Evolutionary conservation across 2,113 vertebrate species (phyloP).

Genomic region (Leptobrachium ailaonicum): DNA sequence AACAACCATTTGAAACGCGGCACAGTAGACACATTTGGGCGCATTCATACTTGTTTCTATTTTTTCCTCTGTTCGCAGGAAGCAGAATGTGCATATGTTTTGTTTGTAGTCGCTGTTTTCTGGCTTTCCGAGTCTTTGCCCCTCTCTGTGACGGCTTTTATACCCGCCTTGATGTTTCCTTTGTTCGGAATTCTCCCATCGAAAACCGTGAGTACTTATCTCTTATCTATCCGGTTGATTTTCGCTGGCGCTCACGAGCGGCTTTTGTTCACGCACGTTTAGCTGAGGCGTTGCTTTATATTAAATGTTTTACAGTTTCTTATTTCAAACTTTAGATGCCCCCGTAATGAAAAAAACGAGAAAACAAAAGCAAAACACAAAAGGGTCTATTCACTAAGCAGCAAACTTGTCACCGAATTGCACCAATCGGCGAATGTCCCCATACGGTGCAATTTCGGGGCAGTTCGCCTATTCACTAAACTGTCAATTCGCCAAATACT

Average conservation of each 20-base stretch:
- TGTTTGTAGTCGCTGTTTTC: constrained; percentile 81
- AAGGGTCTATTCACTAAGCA: too few relatives aligned
- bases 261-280: not conserved
- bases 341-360: too few relatives aligned
- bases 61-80: constrained; percentile 67
- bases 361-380: too few relatives aligned
- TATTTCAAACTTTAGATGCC: too few relatives aligned
- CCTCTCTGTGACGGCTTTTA: constrained; percentile 80
- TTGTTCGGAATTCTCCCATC: constrained; percentile 84
- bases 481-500: too few relatives aligned
- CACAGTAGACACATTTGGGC: not conserved
- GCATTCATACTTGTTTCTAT: not conserved
- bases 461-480: too few relatives aligned
- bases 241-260: not conserved
- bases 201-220: constrained; percentile 65
- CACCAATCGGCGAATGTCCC: too few relatives aligned
- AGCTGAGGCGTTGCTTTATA: not conserved
- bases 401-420: too few relatives aligned
- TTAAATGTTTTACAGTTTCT: too few relatives aligned
- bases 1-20: too few relatives aligned
- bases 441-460: too few relatives aligned
- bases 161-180: constrained; percentile 86
- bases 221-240: not conserved
- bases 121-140: constrained; percentile 88
- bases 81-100: constrained; percentile 81